Conservation (phyloP, 92 coral and sea anemone species). For the Phenganax stokvisi region DNA sequence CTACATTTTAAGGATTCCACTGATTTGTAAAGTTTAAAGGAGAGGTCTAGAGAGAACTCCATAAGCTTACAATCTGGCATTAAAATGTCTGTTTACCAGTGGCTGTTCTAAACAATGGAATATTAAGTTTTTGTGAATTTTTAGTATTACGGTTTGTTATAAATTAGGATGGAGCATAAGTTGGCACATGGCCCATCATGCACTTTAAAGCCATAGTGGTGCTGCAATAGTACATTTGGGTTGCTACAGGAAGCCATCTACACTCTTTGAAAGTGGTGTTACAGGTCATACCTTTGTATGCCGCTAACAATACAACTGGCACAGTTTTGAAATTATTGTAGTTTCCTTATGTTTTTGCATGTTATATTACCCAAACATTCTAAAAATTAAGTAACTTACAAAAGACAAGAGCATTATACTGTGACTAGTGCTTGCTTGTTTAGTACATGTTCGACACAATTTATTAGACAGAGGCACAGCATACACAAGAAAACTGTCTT, state of each 20-base stretch:
- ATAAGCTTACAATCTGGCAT: conserved; percentile 41
- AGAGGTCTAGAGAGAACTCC: conserved; percentile 19
- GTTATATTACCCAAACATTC: conserved; percentile 40
- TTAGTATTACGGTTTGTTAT: conserved; percentile 45
- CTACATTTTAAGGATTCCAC: conserved; percentile 5
- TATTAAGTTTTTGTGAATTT: conserved; percentile 42
- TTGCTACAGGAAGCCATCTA: conserved; percentile 49
- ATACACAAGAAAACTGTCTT: conserved; percentile 35
- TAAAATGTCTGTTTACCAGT: conserved; percentile 47
- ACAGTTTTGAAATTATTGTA: conserved; percentile 42
- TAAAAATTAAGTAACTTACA: neutral
- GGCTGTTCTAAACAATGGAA: conserved; percentile 47
- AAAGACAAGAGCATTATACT: conserved; percentile 25
- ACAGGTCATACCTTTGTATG: conserved; percentile 49
- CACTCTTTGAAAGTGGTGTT: conserved; percentile 47
- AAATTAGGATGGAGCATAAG: conserved; percentile 42
- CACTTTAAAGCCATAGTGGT: conserved; percentile 51
- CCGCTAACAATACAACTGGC: conserved; percentile 49
- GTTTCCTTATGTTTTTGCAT: conserved; percentile 27
- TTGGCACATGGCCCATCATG: conserved; percentile 49
- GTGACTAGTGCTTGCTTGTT: conserved; percentile 10
- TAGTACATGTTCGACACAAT: conserved; percentile 13
- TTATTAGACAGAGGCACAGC: conserved; percentile 29
- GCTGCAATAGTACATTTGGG: conserved; percentile 38
- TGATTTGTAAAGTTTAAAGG: neutral